Base-by-base conservation (phyloP, 2,113 vertebrate species). In the Ibidorhyncha struthersii region DNA sequence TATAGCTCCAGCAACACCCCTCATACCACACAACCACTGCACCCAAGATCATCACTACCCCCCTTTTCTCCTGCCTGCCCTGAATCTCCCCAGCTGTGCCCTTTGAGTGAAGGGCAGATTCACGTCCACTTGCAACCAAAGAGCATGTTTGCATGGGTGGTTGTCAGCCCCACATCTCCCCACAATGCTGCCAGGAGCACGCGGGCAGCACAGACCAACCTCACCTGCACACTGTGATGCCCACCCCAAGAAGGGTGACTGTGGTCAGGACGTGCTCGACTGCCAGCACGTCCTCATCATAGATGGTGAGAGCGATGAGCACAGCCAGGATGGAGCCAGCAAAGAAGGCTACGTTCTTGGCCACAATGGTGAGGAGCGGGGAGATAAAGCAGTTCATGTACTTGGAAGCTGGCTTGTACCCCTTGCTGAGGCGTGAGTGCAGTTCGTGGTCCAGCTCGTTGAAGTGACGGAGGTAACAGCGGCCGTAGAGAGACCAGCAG, bases 351-450 rank as follows among this genome's bases (percentile, higher is more conserved):
- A 99, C 98, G 2, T 99, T 99, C 98, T 99, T 99, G 89, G 99
- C 99, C 96, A 99, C 98, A 25, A 99, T 98, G 2, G 99, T 99
- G 96, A 99, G 98, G 85, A 99, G 98, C 0, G 99, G 99, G 12
- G 99, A 99, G 93, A 99, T 98, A 97, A 99, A 99, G 93, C 99
- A 99, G 98, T 99, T 99, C 99, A 99, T 99, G 91, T 99, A 99
- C 97, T 99, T 99, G 97, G 99, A 99, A 72, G 99, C 99, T 2
- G 99, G 98, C 97, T 99, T 99, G 97, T 99, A 99, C 78, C 99
- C 99, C 94, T 99, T 99, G 98, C 98, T 99, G 95, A 99, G 99
- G 63, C 99, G 99, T 0, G 99, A 99, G 97, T 99, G 99, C 86
- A 99, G 98, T 97, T 99, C 99, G 0, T 99, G 99, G 94, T 99